phyloP scores from a whole-genome alignment of 2,113 vertebrate genomes.

The Periophthalmus modestus region DNA sequence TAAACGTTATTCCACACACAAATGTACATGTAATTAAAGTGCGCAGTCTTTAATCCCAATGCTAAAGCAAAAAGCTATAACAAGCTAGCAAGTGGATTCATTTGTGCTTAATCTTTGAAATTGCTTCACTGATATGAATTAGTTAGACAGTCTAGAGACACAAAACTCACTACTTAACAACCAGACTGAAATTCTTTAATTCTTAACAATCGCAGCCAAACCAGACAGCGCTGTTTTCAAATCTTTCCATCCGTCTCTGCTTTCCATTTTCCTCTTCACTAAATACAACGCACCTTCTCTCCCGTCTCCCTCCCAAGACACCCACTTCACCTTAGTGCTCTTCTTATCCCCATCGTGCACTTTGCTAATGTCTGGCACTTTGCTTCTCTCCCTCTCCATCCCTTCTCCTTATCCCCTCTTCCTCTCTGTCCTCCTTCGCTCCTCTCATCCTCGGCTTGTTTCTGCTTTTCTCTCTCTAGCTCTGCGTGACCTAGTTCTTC shows the following conservation, averaged over 20 bases:
- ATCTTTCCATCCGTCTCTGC: background rate
- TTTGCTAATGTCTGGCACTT: conserved; percentile 3
- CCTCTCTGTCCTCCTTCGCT: background rate
- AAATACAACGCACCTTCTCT: conserved; percentile 1
- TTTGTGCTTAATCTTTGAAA: background rate
- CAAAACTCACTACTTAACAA: background rate
- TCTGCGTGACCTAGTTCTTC: conserved; percentile 63
- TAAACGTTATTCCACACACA: too few species aligned
- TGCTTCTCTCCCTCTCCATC: background rate
- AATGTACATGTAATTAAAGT: too few species aligned
- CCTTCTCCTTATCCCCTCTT: background rate
- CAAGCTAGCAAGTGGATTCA: too few species aligned
- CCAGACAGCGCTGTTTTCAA: background rate
- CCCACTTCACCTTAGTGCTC: conserved; percentile 3
- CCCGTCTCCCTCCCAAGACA: background rate
- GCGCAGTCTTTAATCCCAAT: too few species aligned
- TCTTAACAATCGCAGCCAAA: background rate
- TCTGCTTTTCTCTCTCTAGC: conserved; percentile 15
- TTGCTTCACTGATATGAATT: background rate
- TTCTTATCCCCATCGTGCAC: conserved; percentile 5
- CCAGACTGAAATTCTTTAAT: background rate
- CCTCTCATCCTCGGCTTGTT: background rate
- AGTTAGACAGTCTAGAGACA: background rate
- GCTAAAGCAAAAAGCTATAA: too few species aligned
- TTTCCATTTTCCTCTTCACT: background rate